Evolutionary conservation across 2,113 vertebrate species (phyloP), one percentile per base, ranked within the genome.

Genomic region (Manacus vitellinus): DNA sequence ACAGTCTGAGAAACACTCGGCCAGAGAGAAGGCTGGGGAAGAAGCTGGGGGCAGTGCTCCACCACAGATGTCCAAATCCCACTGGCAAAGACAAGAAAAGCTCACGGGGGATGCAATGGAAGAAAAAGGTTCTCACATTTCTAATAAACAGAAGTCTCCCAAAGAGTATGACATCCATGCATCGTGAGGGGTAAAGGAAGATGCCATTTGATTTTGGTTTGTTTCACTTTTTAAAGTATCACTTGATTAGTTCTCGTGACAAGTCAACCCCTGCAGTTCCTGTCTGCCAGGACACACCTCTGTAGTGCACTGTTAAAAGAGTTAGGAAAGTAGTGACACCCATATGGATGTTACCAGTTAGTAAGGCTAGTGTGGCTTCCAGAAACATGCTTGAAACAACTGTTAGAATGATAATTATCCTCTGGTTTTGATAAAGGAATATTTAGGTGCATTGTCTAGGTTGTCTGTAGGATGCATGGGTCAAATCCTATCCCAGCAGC

Each of bases 41-140:
- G 66, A 71, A 77, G 37, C 1, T 8, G 3, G 19, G 9, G 8
- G 4, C 22, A 55, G 39, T 0, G 0, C 51, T 87, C 43, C 25
- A 88, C 62, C 67, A 56, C 1, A 1, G 28, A 33, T 39, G 14
- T 66, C 35, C 66, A 89, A 58, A 77, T 77, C 31, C 37, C 43
- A 35, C 61, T 12, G 8, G 41, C 33, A 87, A 89, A 77, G 37
- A 51, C 25, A 46, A 77, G 25, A n/a, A 77, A 62, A 94, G 15
- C 10, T 81, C 30, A 30, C 0, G 0, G 39, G 30, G 37, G 30
- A 54, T 19, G 21, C 35, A 77, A 43, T 5, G 14, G 43, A 65
- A 85, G 51, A 74, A 86, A 37, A 76, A 70, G 6, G 9, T 67
- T 86, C 25, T 56, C 10, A 35, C 22, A 21, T 70, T 89, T 67